phyloP scores from a whole-genome alignment of 1,140 invertebrate genomes.

The Lepidurus arcticus region DNA sequence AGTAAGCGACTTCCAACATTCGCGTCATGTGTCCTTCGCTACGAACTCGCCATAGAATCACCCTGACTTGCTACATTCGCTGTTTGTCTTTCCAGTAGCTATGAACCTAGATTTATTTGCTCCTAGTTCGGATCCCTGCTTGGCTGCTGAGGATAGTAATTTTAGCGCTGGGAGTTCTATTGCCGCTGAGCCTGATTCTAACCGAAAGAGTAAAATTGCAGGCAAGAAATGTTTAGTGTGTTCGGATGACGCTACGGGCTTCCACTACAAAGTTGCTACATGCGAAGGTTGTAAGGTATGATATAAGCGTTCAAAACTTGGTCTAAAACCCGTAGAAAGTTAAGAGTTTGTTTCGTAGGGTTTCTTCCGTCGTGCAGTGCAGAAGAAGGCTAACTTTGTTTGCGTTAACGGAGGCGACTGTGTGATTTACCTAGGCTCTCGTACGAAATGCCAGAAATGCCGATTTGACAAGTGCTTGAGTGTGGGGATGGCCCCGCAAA shows the following conservation, averaged over 20 bases:
- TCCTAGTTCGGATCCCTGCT: not conserved
- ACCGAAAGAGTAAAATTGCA: not conserved
- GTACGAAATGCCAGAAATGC: conserved; percentile 96
- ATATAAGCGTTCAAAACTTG: not conserved
- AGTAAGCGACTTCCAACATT: not conserved
- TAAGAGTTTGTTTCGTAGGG: conserved; percentile 47
- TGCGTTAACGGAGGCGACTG: conserved; percentile 95
- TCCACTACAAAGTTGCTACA: conserved; percentile 23
- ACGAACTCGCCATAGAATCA: not conserved
- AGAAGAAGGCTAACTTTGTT: conserved; percentile 96
- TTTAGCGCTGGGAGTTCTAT: not conserved
- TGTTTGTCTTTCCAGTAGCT: not conserved
- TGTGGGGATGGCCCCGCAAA: conserved; percentile 96
- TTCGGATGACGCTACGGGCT: conserved; percentile 3
- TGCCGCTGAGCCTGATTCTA: not conserved
- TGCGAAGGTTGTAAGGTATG: conserved; percentile 31
- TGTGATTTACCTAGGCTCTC: conserved; percentile 87
- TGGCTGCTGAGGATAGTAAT: not conserved
- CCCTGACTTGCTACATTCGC: not conserved
- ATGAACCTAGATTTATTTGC: not conserved
- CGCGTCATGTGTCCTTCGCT: not conserved
- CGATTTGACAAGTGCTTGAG: conserved; percentile 96
- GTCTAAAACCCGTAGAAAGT: not conserved
- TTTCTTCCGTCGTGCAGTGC: conserved; percentile 74
- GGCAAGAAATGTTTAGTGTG: conserved; percentile 25